phyloP scores from a whole-genome alignment of 2,797 vertebrate genomes.

The Leucoraja ocellata region DNA sequence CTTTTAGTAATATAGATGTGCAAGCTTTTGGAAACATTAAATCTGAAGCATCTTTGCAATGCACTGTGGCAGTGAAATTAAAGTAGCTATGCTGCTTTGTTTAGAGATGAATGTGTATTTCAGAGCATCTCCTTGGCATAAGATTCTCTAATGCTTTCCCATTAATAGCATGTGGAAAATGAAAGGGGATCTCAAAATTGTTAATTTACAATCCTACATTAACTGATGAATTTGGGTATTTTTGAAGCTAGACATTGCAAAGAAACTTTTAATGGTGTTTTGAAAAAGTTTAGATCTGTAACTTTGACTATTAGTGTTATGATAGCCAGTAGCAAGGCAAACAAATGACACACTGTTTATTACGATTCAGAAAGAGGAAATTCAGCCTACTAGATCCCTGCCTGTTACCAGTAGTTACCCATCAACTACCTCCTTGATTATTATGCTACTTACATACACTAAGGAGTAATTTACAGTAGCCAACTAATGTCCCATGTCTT shows the following conservation, averaged over 20 bases:
- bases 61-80: constrained; percentile 14
- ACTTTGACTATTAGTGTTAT: background rate
- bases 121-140: background rate
- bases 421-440: too few relatives aligned
- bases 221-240: background rate
- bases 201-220: background rate
- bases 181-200: background rate
- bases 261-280: background rate
- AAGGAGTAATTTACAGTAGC: too few relatives aligned
- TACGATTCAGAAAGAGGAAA: too few relatives aligned
- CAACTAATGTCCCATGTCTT: too few relatives aligned
- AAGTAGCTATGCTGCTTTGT: background rate
- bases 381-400: too few relatives aligned
- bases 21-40: constrained; percentile 32
- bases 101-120: background rate
- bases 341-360: background rate
- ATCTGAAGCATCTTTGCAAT: background rate
- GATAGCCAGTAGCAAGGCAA: background rate
- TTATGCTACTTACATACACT: too few relatives aligned
- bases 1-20: background rate
- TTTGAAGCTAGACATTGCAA: background rate
- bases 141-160: background rate
- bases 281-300: too few relatives aligned
- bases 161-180: background rate
- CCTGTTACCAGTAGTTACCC: too few relatives aligned